Base-by-base conservation (phyloP, 2,888 invertebrate species). In the Lingula anatina region DNA sequence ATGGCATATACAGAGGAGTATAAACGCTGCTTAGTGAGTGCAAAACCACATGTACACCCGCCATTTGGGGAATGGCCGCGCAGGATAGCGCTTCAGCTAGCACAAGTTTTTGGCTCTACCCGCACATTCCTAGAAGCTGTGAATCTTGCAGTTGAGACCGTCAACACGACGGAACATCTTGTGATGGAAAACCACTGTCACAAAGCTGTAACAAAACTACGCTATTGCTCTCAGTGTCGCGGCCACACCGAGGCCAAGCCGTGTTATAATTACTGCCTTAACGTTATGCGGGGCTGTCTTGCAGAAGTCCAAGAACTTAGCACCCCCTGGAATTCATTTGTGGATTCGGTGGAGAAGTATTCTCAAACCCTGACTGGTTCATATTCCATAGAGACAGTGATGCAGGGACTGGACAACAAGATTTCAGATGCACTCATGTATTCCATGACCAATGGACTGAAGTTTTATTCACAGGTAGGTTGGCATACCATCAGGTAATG, bases 1-100 rank as follows among this genome's bases (percentile, higher is more conserved):
- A 78, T 79, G 49, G 86, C 87, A 70, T 85, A 90, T 75, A 86
- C 86, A 28, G 81, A 83, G n/a, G 86, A 88, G 59, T 91, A 90
- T 75, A 87, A 86, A 62, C 83, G 81, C 46, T 93, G 92, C 67
- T 78, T 93, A 60, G 84, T 84, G 70, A 84, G 85, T 54, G 84
- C 86, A 44, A 86, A 86, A 66, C 84, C 85, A 41, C 86, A 86
- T 41, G 84, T 92, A 31, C 84, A 85, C 61, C 92, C 92, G 12
- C 71, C 71, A 0, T 73, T 71, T 51, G 68, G 70, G 37, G 60
- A 62, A 25, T 51, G 59, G 12, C 66, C 69, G 0, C 56, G 60
- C 24, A 57, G 61, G 5, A 55, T 73, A 36, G 57, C 62, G 2
- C 54, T 55, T 38, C 60, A 59, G 9, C 56, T 73, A 26, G 52